These are phyloP conservation scores for Hiodon tergisus DNA, from an alignment of 2,113 vertebrate genomes.

Conservation along the genomic window DNA sequence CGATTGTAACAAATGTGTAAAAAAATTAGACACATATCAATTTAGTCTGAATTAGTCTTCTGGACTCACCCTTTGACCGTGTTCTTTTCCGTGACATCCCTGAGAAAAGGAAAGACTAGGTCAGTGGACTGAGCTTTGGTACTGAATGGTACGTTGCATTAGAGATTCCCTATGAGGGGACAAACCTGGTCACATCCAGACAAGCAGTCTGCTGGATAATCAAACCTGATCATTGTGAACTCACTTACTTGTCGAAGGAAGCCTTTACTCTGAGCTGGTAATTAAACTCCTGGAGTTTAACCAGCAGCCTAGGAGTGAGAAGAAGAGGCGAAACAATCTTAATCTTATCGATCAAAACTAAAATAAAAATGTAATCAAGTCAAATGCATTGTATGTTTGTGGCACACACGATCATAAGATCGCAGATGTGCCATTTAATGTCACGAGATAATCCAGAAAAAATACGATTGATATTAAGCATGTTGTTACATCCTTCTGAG, in stretches of 20 bases:
- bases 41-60: not conserved
- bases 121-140: not conserved
- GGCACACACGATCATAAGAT: not conserved
- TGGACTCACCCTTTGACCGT: conserved; percentile 72
- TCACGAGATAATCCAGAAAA: not conserved
- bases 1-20: conserved; percentile 3
- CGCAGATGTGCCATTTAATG: no score
- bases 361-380: no score
- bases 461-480: not conserved
- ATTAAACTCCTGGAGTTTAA: conserved; percentile 79
- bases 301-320: conserved; percentile 69
- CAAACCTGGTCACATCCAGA: not conserved
- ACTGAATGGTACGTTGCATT: no score
- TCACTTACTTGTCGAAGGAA: conserved; percentile 85
- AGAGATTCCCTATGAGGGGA: no score
- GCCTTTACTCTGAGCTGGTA: conserved; percentile 81
- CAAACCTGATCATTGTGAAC: not conserved
- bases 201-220: not conserved
- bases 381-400: no score
- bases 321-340: not conserved
- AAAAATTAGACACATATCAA: not conserved
- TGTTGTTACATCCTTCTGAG: not conserved
- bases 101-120: conserved; percentile 41
- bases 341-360: not conserved
- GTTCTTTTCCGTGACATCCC: conserved; percentile 74